These are phyloP conservation scores for Leptodactylus fallax DNA, from an alignment of 2,797 vertebrate species.

Conservation along the genomic window DNA sequence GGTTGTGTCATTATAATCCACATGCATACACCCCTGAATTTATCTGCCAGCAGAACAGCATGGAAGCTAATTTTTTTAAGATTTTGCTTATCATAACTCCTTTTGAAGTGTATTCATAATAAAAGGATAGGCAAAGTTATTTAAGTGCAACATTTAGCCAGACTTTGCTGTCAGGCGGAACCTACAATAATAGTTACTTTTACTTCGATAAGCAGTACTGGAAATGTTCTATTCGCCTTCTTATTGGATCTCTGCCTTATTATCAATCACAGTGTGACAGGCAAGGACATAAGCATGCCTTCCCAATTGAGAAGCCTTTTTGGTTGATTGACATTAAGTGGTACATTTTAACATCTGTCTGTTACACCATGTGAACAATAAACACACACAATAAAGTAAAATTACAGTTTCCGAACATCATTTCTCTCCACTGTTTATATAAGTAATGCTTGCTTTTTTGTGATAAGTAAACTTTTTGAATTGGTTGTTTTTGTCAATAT, in stretches of 20 bases:
- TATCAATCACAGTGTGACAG: conserved; percentile 67
- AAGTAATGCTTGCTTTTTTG: neutral
- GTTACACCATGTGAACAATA: conserved; percentile 60
- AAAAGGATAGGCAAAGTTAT: conserved; percentile 5
- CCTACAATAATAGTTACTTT: conserved; percentile 50
- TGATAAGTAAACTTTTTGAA: neutral
- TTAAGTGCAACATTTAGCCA: conserved; percentile 24
- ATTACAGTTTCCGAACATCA: conserved; percentile 27
- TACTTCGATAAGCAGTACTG: conserved; percentile 42
- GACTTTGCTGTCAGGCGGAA: conserved; percentile 10
- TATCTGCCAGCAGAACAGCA: too few relatives aligned
- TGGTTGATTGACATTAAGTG: conserved; percentile 65
- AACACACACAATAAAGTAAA: conserved; percentile 45
- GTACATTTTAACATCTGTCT: conserved; percentile 62
- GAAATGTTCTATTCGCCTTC: conserved; percentile 68
- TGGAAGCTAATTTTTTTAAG: too few relatives aligned
- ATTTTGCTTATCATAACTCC: too few relatives aligned
- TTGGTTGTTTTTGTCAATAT: neutral
- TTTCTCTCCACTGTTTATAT: neutral
- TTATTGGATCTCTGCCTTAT: conserved; percentile 67
- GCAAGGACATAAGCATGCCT: conserved; percentile 27
- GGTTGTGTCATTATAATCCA: too few relatives aligned
- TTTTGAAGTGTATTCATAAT: neutral
- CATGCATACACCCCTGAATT: too few relatives aligned
- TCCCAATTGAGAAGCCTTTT: conserved; percentile 48